Conservation (phyloP, 2,113 vertebrate species). For the Ivindomyrus marchei region DNA sequence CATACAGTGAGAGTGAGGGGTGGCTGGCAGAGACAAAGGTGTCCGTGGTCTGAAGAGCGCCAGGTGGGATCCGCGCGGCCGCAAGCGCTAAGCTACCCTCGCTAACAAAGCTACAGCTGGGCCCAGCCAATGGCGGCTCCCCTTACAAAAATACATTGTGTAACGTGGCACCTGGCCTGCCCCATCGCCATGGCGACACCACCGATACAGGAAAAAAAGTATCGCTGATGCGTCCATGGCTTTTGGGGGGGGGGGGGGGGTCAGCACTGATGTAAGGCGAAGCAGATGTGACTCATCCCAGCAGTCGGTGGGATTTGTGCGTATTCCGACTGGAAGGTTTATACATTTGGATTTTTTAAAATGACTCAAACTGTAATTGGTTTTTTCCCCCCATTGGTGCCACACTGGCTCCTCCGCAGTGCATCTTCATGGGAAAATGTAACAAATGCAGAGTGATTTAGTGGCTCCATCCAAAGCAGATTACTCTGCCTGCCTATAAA, state of each 20-base stretch:
- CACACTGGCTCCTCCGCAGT: neutral
- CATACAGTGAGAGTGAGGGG: neutral
- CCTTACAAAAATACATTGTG: conserved; percentile 7
- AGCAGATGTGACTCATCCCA: neutral
- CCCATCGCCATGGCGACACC: conserved; percentile 17
- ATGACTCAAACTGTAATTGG: neutral
- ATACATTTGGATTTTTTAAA: neutral
- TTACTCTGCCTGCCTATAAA: conserved; percentile 6
- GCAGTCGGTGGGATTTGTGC: neutral
- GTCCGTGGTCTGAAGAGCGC: neutral
- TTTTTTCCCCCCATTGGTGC: neutral
- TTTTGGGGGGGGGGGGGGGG: neutral
- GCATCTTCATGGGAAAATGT: conserved; percentile 4
- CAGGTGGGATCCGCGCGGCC: conserved; percentile 4
- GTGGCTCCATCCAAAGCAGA: conserved; percentile 5
- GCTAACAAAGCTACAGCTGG: conserved; percentile 10
- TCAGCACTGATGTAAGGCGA: neutral
- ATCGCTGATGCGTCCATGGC: neutral
- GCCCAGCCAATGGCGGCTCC: neutral
- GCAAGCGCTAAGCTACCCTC: neutral
- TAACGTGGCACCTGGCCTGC: conserved; percentile 13
- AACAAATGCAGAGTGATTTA: conserved; percentile 16
- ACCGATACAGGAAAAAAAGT: neutral
- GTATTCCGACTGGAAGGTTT: neutral
- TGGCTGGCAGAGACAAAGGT: neutral